These are phyloP conservation scores for Caenorhabditis sulstoni DNA, from an alignment of 2,888 invertebrate genomes.

Conservation along the genomic window DNA sequence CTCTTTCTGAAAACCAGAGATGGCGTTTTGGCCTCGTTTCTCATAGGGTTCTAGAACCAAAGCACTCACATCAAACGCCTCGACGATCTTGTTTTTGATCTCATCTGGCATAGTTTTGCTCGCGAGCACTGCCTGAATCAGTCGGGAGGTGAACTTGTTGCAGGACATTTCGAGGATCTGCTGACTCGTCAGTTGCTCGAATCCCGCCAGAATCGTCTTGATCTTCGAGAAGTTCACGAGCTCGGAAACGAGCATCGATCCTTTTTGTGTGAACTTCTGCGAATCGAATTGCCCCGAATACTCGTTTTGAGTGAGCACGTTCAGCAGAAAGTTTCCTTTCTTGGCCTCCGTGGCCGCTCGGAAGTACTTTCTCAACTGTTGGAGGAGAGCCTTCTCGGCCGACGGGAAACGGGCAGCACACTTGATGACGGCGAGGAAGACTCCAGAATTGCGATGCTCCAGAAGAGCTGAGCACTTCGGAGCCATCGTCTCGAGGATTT, in stretches of 20 bases:
- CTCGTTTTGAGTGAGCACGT: constrained; percentile 64
- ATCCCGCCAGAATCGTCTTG: constrained; percentile 56
- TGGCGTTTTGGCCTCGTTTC: too few relatives aligned
- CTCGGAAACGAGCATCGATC: constrained; percentile 50
- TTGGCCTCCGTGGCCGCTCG: constrained; percentile 57
- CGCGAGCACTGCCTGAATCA: constrained; percentile 58
- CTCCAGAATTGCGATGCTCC: constrained; percentile 45
- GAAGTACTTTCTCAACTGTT: constrained; percentile 57
- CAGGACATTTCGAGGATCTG: constrained; percentile 56
- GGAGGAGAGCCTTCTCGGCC: constrained; percentile 54
- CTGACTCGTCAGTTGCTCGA: constrained; percentile 43
- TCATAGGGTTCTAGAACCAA: not conserved
- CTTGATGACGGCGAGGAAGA: constrained; percentile 47
- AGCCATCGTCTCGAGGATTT: constrained; percentile 61
- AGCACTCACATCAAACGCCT: constrained; percentile 53
- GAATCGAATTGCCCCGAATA: constrained; percentile 55
- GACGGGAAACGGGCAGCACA: constrained; percentile 47
- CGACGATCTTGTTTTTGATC: constrained; percentile 53
- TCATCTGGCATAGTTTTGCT: constrained; percentile 53
- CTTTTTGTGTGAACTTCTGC: constrained; percentile 53
- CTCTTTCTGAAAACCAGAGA: constrained; percentile 49
- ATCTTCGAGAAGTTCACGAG: constrained; percentile 59
- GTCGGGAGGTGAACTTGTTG: constrained; percentile 54
- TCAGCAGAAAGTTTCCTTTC: constrained; percentile 63
- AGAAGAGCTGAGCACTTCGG: constrained; percentile 57